Evolutionary conservation across 2,113 vertebrate genomes (phyloP), one percentile per base, ranked within the genome.

Genomic region (Pelodiscus sinensis): DNA sequence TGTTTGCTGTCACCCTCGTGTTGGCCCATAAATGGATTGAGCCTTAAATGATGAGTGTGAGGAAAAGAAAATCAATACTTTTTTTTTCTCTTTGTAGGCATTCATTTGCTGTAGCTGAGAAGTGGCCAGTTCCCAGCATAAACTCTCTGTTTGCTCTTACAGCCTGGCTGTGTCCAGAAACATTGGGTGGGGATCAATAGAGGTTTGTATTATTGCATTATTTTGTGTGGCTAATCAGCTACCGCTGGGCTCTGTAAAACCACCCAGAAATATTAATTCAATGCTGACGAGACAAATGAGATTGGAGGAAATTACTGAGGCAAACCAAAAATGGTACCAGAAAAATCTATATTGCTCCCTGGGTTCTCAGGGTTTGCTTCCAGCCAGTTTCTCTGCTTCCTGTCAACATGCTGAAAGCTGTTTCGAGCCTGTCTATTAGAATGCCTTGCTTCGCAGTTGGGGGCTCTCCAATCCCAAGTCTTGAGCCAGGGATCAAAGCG

Each of bases 1-100:
- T 85, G 8, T 54, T 81, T 27, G 55, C 84, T 86, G 78, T 13
- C 80, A 16, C 80, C 92, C 86, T 90, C 50, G 14, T 83, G 90
- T 68, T 83, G 65, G 35, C 81, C 62, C n/a, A 19, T 11, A 35
- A 84, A 58, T 21, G 25, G 56, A 58, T 84, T 92, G n/a, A 78
- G 52, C 31, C 62, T 35, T 73, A 92, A 91, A 91, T 12, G 6
- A 60, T 24, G 73, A 95, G 84, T n/a, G 92, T 65, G 78, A 92
- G 89, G 29, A 87, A 68, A 56, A 84, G 78, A 88, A 90, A 94
- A 94, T 82, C 92, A 92, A 92, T 90, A 71, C 9, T 68, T 7
- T 44, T 58, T 86, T 24, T 52, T 19, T 65, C 44, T 6, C 22
- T 44, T 84, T 89, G 1, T 10, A 94, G 78, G 9, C 22, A 14